These are phyloP conservation scores for Xylota segnis DNA, from an alignment of 2,888 invertebrate genomes.

Conservation along the genomic window DNA sequence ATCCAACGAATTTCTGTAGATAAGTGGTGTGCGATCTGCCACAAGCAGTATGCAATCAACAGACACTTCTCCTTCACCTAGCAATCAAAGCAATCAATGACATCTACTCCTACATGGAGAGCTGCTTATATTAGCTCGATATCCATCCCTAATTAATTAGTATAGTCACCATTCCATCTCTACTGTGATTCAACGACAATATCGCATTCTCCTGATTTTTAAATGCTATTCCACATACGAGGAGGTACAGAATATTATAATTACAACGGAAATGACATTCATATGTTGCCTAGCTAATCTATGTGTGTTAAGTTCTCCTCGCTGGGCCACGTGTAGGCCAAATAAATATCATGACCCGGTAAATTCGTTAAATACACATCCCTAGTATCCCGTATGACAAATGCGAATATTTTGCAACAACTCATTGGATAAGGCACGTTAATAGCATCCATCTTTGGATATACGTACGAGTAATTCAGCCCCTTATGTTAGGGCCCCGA, in stretches of 20 bases:
- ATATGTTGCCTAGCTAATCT: background rate
- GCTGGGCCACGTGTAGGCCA: background rate
- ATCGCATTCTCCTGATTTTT: background rate
- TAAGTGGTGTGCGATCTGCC: no score
- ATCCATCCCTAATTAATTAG: background rate
- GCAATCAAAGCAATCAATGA: no score
- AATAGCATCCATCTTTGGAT: conserved; percentile 28
- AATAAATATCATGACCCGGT: conserved; percentile 9
- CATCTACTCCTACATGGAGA: no score
- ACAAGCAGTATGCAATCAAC: no score
- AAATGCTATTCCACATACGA: no score
- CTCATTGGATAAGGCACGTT: conserved; percentile 21
- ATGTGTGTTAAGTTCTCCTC: background rate
- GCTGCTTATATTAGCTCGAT: background rate
- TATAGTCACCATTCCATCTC: background rate
- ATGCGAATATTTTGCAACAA: conserved; percentile 15
- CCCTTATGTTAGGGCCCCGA: background rate
- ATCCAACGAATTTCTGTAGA: no score
- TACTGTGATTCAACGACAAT: background rate
- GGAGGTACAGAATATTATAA: background rate
- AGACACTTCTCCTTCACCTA: no score
- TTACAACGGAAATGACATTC: background rate
- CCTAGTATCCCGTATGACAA: conserved; percentile 23
- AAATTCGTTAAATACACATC: conserved; percentile 14
- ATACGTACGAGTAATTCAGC: background rate